Conservation (phyloP, 2,113 vertebrate species). For the Sylvietta virens region DNA sequence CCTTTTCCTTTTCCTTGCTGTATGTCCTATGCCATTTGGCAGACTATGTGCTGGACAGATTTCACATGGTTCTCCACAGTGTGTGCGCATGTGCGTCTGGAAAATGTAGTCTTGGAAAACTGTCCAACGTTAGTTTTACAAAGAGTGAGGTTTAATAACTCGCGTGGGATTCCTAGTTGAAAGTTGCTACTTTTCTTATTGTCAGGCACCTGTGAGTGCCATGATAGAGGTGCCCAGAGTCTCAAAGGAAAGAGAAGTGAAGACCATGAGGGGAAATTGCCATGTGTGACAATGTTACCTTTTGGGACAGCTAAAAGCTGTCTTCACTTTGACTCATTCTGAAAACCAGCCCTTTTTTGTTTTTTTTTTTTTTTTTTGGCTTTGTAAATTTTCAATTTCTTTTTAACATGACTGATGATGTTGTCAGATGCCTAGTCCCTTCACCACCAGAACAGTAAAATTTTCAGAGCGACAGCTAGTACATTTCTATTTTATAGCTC, state of each 20-base stretch:
- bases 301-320: not conserved
- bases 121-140: not conserved
- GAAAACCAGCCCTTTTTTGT: not conserved
- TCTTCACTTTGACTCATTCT: not conserved
- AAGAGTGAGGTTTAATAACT: not conserved
- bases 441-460: not conserved
- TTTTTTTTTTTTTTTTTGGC: not conserved
- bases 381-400: not conserved
- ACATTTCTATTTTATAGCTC: not conserved
- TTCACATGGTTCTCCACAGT: not conserved
- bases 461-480: not conserved
- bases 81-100: not conserved
- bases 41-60: not conserved
- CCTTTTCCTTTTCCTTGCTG: not conserved
- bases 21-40: not conserved
- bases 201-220: not conserved
- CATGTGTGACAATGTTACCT: accelerated
- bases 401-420: not conserved
- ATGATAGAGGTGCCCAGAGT: not conserved
- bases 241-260: not conserved
- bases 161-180: not conserved
- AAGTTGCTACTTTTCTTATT: not conserved
- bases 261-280: not conserved
- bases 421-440: not conserved
- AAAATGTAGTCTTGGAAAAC: not conserved